Percentiles rank a stretch among this genome's conserved stretches.
These are phyloP conservation scores for Glyptemys insculpta DNA, from an alignment of 2,797 vertebrate species.

Conservation along the genomic window DNA sequence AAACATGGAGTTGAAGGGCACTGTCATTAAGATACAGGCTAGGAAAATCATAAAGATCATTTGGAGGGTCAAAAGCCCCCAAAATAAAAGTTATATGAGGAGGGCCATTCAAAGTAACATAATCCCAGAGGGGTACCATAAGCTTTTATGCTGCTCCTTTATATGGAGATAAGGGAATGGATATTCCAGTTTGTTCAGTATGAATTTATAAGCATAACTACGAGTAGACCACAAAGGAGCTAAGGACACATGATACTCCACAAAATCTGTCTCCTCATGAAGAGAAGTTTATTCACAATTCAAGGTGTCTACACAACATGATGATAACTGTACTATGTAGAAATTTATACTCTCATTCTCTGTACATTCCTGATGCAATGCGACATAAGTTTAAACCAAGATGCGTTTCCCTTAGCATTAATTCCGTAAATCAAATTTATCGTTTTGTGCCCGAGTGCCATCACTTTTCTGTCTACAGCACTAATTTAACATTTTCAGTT, in stretches of 20 bases:
- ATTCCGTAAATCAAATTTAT: not conserved
- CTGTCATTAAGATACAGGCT: not conserved
- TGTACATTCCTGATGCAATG: slow-evolving; percentile 15
- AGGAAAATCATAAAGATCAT: not conserved
- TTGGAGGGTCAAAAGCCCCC: not conserved
- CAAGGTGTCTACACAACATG: not conserved
- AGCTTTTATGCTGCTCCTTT: not conserved
- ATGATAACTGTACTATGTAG: not conserved
- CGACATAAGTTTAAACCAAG: not conserved
- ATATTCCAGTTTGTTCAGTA: not conserved
- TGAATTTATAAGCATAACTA: not conserved
- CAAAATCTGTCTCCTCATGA: not conserved
- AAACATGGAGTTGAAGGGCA: not conserved
- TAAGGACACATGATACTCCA: not conserved
- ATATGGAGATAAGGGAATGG: not conserved
- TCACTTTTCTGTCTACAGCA: not conserved
- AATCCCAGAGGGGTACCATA: not conserved
- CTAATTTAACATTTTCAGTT: not conserved
- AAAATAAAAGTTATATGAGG: not conserved
- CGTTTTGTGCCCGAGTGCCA: not conserved
- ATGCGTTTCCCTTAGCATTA: slow-evolving; percentile 11
- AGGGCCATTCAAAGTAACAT: not conserved
- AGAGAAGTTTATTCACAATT: not conserved
- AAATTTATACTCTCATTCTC: not conserved
- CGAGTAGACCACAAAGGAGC: not conserved